These are phyloP conservation scores for Pachypsylla venusta DNA, from an alignment of 1,140 invertebrate genomes.

Conservation along the genomic window DNA sequence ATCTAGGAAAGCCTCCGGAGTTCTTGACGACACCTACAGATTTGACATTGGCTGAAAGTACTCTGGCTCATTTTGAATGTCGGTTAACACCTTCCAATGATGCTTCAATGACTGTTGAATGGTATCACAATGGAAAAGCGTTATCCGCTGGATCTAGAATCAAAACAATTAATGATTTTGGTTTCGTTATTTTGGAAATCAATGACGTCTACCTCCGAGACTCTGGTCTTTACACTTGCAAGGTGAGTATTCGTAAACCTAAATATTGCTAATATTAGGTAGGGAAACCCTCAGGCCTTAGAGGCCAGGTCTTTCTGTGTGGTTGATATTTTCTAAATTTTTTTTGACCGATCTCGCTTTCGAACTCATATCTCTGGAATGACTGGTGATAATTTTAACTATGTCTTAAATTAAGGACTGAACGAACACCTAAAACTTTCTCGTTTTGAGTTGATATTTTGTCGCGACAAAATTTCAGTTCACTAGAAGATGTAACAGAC, in stretches of 20 bases:
- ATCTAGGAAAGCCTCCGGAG: conserved; percentile 77
- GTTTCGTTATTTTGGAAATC: conserved; percentile 83
- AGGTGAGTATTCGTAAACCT: conserved; percentile 35
- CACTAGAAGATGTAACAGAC: too few relatives aligned
- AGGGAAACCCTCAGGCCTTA: too few relatives aligned
- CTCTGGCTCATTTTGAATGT: conserved; percentile 83
- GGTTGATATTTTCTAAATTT: too few relatives aligned
- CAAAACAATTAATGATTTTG: conserved; percentile 86
- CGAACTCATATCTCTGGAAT: too few relatives aligned
- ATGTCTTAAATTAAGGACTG: too few relatives aligned
- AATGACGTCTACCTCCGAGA: conserved; percentile 69
- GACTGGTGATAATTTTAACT: too few relatives aligned
- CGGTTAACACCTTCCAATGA: conserved; percentile 78
- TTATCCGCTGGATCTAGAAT: conserved; percentile 71
- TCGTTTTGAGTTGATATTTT: too few relatives aligned
- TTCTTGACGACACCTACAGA: conserved; percentile 79
- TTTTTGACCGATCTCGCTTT: too few relatives aligned
- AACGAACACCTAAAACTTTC: too few relatives aligned
- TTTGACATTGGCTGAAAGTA: conserved; percentile 70
- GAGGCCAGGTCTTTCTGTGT: too few relatives aligned
- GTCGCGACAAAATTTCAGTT: too few relatives aligned
- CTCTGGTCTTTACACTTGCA: conserved; percentile 74
- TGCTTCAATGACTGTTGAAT: conserved; percentile 83
- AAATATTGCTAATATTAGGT: too few relatives aligned
- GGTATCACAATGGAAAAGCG: conserved; percentile 91